Evolutionary conservation across 2,888 invertebrate species (phyloP), one percentile per base, ranked within the genome.

Genomic region (Noctua janthe): DNA sequence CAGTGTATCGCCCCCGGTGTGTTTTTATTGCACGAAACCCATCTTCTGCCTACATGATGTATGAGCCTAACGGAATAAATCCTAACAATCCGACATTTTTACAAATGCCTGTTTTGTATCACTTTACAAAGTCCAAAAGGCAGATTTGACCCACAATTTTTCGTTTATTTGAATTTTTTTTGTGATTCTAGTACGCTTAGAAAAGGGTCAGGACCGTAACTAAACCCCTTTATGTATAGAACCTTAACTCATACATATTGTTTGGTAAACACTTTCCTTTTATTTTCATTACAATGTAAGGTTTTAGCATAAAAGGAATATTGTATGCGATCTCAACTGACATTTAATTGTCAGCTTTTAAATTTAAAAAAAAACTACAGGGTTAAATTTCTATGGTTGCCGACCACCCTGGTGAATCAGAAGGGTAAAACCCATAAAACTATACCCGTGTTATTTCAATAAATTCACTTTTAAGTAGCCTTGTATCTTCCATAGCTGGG

Each of bases 171-270:
- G 13, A 13, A 47, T 71, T 85, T 74, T 85, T 74, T 84, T 84
- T 86, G 56, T 75, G 47, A 85, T 75, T 64, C 77, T 74, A 71
- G 72, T 71, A 62, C 75, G 64, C 75, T 78, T 78, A 80, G 17
- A 6, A 71, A 81, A 87, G 85, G 87, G 87, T 87, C 78, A 66
- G 72, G 39, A 51, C 56, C 73, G 56, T 81, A 74, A 76, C 64
- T 87, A 70, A 85, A 56, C 59, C 71, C 85, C 43, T 78, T 81
- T 87, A 62, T 78, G 71, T 72, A 62, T 47, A 81, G 77, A 76
- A 69, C 81, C 71, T 76, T 74, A 78, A 87, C 78, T 74, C 74
- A 66, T 62, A 76, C 67, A 79, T 86, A 86, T 79, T 85, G 51
- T 83, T 73, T 54, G 39, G 64, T 20, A 74, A 70, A 86, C 39